Base-by-base conservation (phyloP, 2,113 vertebrate species). In the Poeciliopsis retropinna region DNA sequence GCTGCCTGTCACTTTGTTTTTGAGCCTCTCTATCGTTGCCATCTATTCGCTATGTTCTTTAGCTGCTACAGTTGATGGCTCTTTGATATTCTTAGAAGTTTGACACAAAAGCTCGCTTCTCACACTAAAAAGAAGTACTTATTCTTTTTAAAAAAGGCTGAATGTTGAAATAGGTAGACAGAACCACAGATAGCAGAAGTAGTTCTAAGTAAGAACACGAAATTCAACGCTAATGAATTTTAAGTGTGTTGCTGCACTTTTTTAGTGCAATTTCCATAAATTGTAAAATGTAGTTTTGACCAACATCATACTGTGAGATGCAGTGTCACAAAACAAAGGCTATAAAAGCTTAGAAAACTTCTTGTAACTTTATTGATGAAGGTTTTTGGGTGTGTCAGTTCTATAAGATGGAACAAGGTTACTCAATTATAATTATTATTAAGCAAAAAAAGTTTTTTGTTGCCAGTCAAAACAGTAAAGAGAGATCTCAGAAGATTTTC, bases 1-100 rank as follows among this genome's bases (percentile, higher is more conserved):
- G 87, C 87, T 90, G 88, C 83, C 72, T 83, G 73, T 41, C 60
- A 29, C 67, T 81, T 81, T 82, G 66, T 77, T 79, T 79, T 75
- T 79, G 77, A 81, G 68, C 34, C 9, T 78, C 22, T 29, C 15
- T 73, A 86, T 89, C 84, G 64, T 54, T 37, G 27, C 76, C 79
- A 88, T 84, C 74, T 85, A 60, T 67, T 72, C 71, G 78, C 60
- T 60, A 31, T 80, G 31, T 63, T 73, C 28, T 82, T n/a, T 77
- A 67, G 70, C 34, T 72, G 54, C 3, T 5, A 15, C 41, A 31
- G 22, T 28, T 3, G 67, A 60, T 60, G 13, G 34, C 57, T 82
- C 10, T 60, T 70, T 12, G 41, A 73, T 71, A 30, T 30, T 1
- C 37, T 60, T 14, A 61, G 32, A 27, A 10, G n/a, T 39, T 67